Conservation (phyloP, 2,888 invertebrate species). For the Ametastegia equiseti region DNA sequence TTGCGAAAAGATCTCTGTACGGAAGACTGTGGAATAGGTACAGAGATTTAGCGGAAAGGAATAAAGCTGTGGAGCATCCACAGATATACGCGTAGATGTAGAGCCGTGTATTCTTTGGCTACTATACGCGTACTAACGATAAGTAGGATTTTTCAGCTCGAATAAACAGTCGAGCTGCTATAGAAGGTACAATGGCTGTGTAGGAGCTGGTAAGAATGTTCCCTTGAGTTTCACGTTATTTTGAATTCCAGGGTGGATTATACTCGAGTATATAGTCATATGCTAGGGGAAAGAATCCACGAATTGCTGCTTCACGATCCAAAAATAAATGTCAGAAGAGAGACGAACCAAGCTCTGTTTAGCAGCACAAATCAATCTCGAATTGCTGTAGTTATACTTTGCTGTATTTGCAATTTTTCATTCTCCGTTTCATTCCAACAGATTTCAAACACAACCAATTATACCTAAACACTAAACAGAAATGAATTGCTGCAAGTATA, state of each 20-base stretch:
- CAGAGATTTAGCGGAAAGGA: neutral
- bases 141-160: neutral
- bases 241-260: neutral
- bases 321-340: slow-evolving; percentile 21
- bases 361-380: slow-evolving; percentile 7
- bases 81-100: neutral
- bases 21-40: too few relatives aligned
- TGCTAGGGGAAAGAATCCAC: neutral
- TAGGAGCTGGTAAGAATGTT: neutral
- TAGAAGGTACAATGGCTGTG: neutral
- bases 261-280: too few relatives aligned
- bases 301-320: slow-evolving; percentile 31
- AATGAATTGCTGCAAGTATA: neutral
- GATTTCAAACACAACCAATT: slow-evolving; percentile 29
- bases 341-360: slow-evolving; percentile 19
- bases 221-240: neutral
- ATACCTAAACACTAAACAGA: neutral
- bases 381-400: neutral
- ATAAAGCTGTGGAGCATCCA: neutral
- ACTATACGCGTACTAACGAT: neutral
- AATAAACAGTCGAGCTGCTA: neutral
- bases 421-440: neutral
- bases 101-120: neutral
- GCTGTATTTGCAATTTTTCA: neutral
- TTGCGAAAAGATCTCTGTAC: neutral